These are phyloP conservation scores for Geotrypetes seraphini DNA, from an alignment of 2,797 vertebrate species.

Conservation along the genomic window DNA sequence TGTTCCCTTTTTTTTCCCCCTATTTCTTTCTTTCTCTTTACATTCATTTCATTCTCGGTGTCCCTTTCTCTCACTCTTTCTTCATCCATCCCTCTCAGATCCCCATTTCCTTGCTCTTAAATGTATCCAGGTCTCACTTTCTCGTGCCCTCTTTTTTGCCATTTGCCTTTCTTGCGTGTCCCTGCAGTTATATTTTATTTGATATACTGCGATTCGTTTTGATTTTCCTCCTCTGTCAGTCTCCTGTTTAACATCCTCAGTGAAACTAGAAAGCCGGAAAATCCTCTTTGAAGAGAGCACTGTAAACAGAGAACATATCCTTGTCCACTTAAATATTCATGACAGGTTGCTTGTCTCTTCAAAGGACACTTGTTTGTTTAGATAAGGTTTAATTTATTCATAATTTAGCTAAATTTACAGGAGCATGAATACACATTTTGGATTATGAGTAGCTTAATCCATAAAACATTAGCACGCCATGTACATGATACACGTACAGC, in stretches of 20 bases:
- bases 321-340: conserved; percentile 66
- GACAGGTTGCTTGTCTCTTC: conserved; percentile 53
- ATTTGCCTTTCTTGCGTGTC: conserved; percentile 17
- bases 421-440: conserved; percentile 56
- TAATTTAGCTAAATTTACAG: conserved; percentile 69
- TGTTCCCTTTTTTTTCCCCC: too few relatives aligned
- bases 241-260: background rate
- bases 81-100: too few relatives aligned
- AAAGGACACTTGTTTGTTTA: conserved; percentile 72
- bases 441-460: conserved; percentile 50
- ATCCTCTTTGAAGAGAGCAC: conserved; percentile 40
- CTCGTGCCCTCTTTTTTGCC: background rate
- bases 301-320: conserved; percentile 46
- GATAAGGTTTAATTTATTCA: conserved; percentile 76
- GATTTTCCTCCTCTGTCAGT: conserved; percentile 28
- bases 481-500: conserved; percentile 45
- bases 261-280: conserved; percentile 36
- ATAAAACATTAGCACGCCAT: conserved; percentile 57
- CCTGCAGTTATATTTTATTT: too few relatives aligned
- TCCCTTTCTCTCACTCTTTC: background rate
- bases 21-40: too few relatives aligned
- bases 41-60: too few relatives aligned
- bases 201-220: too few relatives aligned
- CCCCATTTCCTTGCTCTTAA: background rate
- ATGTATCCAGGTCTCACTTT: conserved; percentile 7